These are phyloP conservation scores for Blastobasis adustella DNA, from an alignment of 2,888 invertebrate species.

Conservation along the genomic window DNA sequence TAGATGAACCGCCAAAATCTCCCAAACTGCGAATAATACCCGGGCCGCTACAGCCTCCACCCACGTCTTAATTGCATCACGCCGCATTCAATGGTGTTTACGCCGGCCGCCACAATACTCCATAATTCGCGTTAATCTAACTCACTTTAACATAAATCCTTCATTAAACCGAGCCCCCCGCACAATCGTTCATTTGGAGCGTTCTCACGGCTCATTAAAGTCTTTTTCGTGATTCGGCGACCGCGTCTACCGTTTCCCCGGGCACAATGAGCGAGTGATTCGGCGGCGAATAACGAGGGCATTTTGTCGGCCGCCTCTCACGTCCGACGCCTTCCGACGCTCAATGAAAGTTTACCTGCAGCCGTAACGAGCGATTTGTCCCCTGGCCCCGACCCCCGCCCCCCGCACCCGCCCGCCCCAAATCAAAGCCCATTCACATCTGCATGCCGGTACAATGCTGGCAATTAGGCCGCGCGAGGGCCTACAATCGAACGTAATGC, in stretches of 20 bases:
- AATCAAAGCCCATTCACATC: slow-evolving; percentile 77
- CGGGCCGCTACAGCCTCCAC: slow-evolving; percentile 3
- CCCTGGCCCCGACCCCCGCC: slow-evolving; percentile 61
- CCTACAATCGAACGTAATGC: slow-evolving; percentile 73
- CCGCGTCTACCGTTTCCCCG: slow-evolving; percentile 74
- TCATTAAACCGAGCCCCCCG: slow-evolving; percentile 57
- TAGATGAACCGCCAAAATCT: slow-evolving; percentile 40
- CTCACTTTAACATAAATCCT: slow-evolving; percentile 62
- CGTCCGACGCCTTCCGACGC: slow-evolving; percentile 75
- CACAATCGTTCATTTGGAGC: slow-evolving; percentile 71
- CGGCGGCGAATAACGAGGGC: slow-evolving; percentile 75
- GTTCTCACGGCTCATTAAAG: slow-evolving; percentile 75
- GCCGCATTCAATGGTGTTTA: slow-evolving; percentile 15
- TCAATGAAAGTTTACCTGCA: slow-evolving; percentile 76
- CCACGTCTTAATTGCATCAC: slow-evolving; percentile 1
- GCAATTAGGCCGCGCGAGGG: slow-evolving; percentile 70
- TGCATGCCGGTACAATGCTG: slow-evolving; percentile 76
- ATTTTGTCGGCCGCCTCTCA: slow-evolving; percentile 74
- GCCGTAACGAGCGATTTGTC: slow-evolving; percentile 75
- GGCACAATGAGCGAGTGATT: slow-evolving; percentile 74
- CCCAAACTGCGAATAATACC: slow-evolving; percentile 24
- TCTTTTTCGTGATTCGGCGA: slow-evolving; percentile 70
- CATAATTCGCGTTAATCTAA: slow-evolving; percentile 47
- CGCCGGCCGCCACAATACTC: slow-evolving; percentile 23
- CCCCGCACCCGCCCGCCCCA: slow-evolving; percentile 44